These are phyloP conservation scores for Pterocles orientalis DNA, from an alignment of 2,113 vertebrate species.

Conservation along the genomic window DNA sequence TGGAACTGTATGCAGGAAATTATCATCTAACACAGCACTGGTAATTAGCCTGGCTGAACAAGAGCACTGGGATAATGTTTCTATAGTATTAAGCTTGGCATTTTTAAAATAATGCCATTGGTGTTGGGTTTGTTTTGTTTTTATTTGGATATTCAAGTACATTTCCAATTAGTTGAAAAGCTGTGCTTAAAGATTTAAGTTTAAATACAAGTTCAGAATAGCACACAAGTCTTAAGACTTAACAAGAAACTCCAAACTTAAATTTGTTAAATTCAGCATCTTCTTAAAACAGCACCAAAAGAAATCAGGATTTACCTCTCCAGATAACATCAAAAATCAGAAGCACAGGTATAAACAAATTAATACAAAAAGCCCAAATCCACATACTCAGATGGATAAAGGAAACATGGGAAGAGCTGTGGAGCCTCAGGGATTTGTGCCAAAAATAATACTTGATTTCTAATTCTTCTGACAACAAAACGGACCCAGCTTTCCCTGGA, in stretches of 20 bases:
- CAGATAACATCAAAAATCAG: neutral
- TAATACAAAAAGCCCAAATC: neutral
- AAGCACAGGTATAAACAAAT: neutral
- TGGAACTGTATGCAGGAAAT: neutral
- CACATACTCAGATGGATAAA: neutral
- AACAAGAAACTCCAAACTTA: neutral
- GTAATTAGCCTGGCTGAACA: neutral
- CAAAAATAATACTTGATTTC: neutral
- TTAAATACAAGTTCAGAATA: neutral
- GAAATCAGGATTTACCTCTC: neutral
- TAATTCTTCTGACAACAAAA: neutral
- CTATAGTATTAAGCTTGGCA: neutral
- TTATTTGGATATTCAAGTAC: neutral
- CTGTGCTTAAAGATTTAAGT: neutral
- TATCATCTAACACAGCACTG: neutral
- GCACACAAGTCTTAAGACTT: neutral
- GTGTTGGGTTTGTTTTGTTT: neutral
- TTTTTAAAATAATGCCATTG: neutral
- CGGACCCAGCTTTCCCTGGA: neutral
- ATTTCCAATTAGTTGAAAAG: neutral
- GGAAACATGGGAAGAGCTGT: neutral
- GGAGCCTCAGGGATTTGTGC: neutral
- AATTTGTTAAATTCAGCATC: neutral
- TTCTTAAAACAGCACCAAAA: neutral
- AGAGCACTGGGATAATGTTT: neutral